Evolutionary conservation across 2,888 invertebrate species (phyloP).

Genomic region (Pilophorus perplexus): DNA sequence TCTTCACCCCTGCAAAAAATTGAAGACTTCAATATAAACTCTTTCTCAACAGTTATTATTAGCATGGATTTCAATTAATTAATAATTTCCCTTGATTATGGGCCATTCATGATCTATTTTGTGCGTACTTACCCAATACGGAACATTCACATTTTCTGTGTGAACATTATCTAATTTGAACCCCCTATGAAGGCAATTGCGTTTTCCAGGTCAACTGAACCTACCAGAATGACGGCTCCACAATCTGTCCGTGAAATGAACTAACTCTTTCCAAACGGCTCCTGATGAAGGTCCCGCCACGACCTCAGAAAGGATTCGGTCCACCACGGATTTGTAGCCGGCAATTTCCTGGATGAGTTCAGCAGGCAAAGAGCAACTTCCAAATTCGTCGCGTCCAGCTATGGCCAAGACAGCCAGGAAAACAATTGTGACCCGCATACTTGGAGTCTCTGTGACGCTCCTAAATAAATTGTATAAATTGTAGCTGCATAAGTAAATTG

Average conservation of each 20-base stretch:
- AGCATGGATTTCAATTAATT: no score
- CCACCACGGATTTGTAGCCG: slow-evolving; percentile 57
- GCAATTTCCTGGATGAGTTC: slow-evolving; percentile 60
- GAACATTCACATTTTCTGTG: slow-evolving; percentile 64
- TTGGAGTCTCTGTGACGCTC: no score
- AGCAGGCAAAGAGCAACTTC: slow-evolving; percentile 14
- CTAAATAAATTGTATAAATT: no score
- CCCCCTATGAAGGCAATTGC: slow-evolving; percentile 66
- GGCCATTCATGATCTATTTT: not conserved
- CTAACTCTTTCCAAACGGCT: slow-evolving; percentile 59
- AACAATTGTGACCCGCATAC: no score
- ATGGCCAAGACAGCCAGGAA: no score
- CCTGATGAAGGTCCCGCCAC: slow-evolving; percentile 58
- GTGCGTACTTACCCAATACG: slow-evolving; percentile 59
- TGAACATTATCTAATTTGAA: slow-evolving; percentile 57
- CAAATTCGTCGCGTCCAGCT: no score
- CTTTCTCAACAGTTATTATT: no score
- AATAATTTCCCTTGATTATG: not conserved
- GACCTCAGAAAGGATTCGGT: slow-evolving; percentile 57
- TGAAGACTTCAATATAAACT: no score
- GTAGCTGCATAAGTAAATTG: no score
- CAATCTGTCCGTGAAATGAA: slow-evolving; percentile 60
- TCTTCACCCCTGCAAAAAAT: slow-evolving; percentile 66
- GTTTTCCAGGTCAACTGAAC: slow-evolving; percentile 62
- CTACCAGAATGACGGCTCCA: slow-evolving; percentile 63